Conservation (phyloP, 2,113 vertebrate species). For the Thamnaconus septentrionalis region DNA sequence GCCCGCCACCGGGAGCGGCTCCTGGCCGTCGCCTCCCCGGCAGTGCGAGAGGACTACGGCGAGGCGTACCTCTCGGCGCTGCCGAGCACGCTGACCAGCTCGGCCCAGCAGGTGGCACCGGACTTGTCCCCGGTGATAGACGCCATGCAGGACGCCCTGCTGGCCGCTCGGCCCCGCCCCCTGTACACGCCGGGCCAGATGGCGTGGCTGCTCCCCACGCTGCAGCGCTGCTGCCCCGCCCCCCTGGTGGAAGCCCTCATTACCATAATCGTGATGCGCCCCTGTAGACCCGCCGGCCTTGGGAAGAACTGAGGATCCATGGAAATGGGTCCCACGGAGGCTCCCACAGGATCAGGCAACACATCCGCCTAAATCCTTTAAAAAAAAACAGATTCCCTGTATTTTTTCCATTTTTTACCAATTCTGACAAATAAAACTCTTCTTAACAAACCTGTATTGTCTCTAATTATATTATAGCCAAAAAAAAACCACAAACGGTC, state of each 20-base stretch:
- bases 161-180: constrained; percentile 24
- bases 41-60: constrained; percentile 48
- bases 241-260: constrained; percentile 33
- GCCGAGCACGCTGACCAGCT: background rate
- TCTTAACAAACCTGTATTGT: no score
- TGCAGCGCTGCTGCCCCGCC: constrained; percentile 39
- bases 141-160: constrained; percentile 50
- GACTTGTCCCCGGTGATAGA: constrained; percentile 49
- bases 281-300: background rate
- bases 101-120: background rate
- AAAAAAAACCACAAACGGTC: no score
- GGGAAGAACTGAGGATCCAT: background rate
- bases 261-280: accelerated
- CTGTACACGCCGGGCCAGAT: constrained; percentile 47
- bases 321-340: background rate
- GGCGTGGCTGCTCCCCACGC: constrained; percentile 46
- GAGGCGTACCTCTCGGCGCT: constrained; percentile 48
- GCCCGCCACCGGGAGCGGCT: constrained; percentile 22
- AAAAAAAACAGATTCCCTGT: background rate
- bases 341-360: no score
- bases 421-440: background rate
- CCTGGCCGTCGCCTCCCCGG: constrained; percentile 2
- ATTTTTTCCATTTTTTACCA: no score
- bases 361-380: background rate
- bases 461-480: no score